phyloP scores from a whole-genome alignment of 2,888 invertebrate species.

The Drosophila kambysellisi region DNA sequence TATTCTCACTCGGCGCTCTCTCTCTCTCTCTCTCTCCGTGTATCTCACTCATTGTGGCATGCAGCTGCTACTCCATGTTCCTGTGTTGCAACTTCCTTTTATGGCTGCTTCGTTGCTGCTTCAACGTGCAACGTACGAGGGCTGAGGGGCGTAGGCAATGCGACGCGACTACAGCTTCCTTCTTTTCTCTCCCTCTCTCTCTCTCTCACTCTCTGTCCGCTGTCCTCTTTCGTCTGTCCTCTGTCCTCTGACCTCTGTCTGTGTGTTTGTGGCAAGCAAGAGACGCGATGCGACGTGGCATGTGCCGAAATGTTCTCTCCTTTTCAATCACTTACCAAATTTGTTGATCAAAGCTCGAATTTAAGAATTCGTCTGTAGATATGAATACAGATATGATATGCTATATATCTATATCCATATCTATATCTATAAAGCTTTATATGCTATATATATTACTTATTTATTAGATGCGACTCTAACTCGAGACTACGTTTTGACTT shows the following conservation, averaged over 20 bases:
- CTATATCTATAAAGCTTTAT: too few species aligned
- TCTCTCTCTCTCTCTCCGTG: not conserved
- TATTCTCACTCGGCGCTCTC: constrained; percentile 7
- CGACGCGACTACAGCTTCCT: constrained; percentile 56
- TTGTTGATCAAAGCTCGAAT: constrained; percentile 45
- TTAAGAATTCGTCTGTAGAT: not conserved
- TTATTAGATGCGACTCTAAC: not conserved
- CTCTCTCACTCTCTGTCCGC: constrained; percentile 2
- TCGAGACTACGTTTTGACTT: not conserved
- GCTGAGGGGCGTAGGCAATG: constrained; percentile 2
- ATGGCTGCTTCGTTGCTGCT: constrained; percentile 34
- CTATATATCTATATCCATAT: not conserved
- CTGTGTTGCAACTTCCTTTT: constrained; percentile 62
- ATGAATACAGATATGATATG: not conserved
- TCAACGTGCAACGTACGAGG: constrained; percentile 40
- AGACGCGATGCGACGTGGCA: constrained; percentile 23
- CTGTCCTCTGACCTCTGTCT: not conserved
- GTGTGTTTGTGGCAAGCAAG: constrained; percentile 14
- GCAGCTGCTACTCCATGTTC: constrained; percentile 39
- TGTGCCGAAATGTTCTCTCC: constrained; percentile 5
- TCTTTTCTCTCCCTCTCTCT: constrained; percentile 15
- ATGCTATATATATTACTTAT: not conserved
- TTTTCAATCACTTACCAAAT: constrained; percentile 30
- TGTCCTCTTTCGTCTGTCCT: not conserved
- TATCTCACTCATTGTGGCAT: not conserved